Conservation (phyloP, 2,888 invertebrate species). For the Lordiphosa fenestrarum region DNA sequence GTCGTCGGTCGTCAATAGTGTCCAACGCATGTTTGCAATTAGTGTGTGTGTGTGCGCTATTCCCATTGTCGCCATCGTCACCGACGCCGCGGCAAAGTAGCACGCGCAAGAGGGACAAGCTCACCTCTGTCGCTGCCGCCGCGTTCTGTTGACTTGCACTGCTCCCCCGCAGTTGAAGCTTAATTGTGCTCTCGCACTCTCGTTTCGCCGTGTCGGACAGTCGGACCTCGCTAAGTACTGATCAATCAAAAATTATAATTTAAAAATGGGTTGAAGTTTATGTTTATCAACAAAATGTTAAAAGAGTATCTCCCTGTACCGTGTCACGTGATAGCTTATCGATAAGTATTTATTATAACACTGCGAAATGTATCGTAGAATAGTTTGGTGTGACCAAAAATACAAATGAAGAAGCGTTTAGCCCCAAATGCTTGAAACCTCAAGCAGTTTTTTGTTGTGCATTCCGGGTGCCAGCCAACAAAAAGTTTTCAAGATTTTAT, state of each 20-base stretch:
- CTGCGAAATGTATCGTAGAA: too few species aligned
- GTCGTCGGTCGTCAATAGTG: conserved; percentile 27
- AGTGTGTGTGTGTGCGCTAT: conserved; percentile 54
- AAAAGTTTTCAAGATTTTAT: too few species aligned
- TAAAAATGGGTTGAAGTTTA: too few species aligned
- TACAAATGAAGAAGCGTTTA: too few species aligned
- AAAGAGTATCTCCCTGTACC: too few species aligned
- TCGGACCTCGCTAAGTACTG: neutral
- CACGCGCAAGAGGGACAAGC: conserved; percentile 47
- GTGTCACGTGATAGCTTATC: too few species aligned
- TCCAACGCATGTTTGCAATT: conserved; percentile 70
- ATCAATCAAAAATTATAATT: neutral
- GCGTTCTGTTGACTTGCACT: conserved; percentile 4
- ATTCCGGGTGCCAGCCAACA: too few species aligned
- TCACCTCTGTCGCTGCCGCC: conserved; percentile 13
- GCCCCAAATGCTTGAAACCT: too few species aligned
- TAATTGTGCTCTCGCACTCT: neutral
- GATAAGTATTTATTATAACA: too few species aligned
- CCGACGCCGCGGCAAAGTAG: conserved; percentile 51
- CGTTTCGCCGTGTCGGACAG: conserved; percentile 3
- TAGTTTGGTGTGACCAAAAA: too few species aligned
- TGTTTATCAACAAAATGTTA: too few species aligned
- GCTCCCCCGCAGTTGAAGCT: conserved; percentile 1
- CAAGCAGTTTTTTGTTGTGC: too few species aligned
- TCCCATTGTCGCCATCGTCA: conserved; percentile 26